Percentiles rank a stretch among this genome's conserved stretches.
These are phyloP conservation scores for Terrapene triunguis DNA, from an alignment of 2,113 vertebrate genomes.

Conservation along the genomic window DNA sequence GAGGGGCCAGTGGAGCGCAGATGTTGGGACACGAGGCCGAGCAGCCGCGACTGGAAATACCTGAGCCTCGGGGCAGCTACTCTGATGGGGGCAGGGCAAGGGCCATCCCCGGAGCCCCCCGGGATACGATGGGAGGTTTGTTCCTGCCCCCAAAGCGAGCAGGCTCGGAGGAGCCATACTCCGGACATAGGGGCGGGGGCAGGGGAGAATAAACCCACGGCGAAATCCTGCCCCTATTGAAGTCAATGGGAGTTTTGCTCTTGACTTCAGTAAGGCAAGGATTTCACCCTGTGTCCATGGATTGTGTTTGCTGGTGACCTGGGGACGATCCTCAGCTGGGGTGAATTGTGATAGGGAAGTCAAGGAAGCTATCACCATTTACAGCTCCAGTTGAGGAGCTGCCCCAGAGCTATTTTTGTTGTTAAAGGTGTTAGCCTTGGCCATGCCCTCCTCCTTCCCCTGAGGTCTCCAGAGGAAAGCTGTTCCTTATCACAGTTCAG, in stretches of 20 bases:
- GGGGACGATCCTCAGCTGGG: not conserved
- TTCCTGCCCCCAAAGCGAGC: not conserved
- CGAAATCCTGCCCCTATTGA: not conserved
- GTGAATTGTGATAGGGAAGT: not conserved
- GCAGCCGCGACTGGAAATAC: not conserved
- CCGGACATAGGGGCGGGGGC: not conserved
- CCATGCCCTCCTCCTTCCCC: not conserved
- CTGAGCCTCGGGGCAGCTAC: not conserved
- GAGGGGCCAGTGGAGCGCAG: not conserved
- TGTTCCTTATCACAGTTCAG: not conserved
- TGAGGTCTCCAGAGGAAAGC: not conserved
- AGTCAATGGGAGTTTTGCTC: not conserved
- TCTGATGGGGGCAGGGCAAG: too few species aligned
- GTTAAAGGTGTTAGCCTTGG: not conserved
- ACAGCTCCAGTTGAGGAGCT: not conserved
- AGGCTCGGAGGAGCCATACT: not conserved
- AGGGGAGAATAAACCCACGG: not conserved
- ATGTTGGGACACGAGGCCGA: not conserved
- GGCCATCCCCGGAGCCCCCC: too few species aligned
- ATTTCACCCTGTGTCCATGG: not conserved
- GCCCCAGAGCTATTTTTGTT: not conserved
- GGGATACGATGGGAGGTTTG: not conserved
- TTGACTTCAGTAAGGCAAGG: not conserved
- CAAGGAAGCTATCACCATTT: not conserved
- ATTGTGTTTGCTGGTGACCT: not conserved